Evolutionary conservation across 2,888 invertebrate genomes (phyloP).

Genomic region (Polyommatus icarus): DNA sequence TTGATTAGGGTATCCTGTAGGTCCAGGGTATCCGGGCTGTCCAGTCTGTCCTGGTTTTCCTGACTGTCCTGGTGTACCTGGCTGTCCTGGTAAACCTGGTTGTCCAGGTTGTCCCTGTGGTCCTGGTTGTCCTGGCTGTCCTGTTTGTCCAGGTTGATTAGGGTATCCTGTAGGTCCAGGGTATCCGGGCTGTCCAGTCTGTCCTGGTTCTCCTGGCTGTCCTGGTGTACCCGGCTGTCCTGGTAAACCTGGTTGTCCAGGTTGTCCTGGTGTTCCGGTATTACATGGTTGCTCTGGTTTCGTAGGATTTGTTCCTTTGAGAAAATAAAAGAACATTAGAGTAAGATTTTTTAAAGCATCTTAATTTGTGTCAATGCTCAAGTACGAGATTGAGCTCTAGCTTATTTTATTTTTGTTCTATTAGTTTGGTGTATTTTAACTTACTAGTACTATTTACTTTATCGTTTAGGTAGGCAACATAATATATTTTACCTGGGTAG

Average conservation of each 20-base stretch:
- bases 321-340: too few relatives aligned
- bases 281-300: conserved; percentile 33
- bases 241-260: conserved; percentile 37
- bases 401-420: not conserved
- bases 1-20: too few relatives aligned
- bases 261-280: too few relatives aligned
- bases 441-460: not conserved
- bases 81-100: conserved; percentile 41
- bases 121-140: conserved; percentile 37
- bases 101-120: conserved; percentile 40
- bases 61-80: conserved; percentile 38
- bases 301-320: too few relatives aligned
- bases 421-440: not conserved
- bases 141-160: conserved; percentile 42
- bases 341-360: too few relatives aligned
- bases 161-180: conserved; percentile 43
- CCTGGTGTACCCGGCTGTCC: conserved; percentile 32
- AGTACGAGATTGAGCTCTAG: not conserved
- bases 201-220: conserved; percentile 40
- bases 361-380: too few relatives aligned
- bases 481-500: not conserved
- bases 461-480: not conserved
- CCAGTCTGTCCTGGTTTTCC: too few relatives aligned
- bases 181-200: conserved; percentile 42
- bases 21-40: conserved; percentile 42